Evolutionary conservation across 2,113 vertebrate genomes (phyloP).

Genomic region (Ciconia boyciana): DNA sequence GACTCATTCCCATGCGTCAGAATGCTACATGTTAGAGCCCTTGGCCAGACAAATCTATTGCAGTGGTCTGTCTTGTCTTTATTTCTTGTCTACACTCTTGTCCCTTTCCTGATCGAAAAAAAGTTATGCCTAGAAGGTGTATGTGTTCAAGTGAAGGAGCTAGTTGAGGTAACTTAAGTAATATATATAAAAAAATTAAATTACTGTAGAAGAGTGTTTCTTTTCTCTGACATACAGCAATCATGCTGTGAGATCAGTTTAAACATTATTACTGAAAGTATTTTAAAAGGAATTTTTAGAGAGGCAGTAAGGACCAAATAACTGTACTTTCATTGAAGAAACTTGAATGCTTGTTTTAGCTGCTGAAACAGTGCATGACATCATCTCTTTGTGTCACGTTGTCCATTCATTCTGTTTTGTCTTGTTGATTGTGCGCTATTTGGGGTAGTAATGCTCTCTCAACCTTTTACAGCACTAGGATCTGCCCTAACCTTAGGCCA

Average conservation of each 20-base stretch:
- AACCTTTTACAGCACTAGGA: neutral
- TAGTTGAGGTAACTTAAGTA: neutral
- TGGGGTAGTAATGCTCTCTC: neutral
- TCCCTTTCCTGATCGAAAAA: neutral
- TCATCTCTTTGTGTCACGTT: neutral
- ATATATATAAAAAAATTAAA: neutral
- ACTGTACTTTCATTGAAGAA: neutral
- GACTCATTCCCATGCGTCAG: neutral
- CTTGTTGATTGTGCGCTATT: neutral
- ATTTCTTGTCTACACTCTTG: neutral
- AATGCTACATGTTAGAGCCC: neutral
- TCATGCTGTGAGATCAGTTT: neutral
- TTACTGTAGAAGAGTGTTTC: neutral
- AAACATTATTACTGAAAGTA: neutral
- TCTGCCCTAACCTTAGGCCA: neutral
- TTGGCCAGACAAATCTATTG: neutral
- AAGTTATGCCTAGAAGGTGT: neutral
- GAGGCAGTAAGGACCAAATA: neutral
- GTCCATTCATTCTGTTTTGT: neutral
- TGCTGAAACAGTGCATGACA: neutral
- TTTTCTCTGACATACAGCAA: neutral
- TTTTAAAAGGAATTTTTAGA: neutral
- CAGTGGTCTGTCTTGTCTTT: neutral
- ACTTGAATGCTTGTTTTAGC: neutral
- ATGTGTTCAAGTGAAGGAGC: neutral